phyloP scores from a whole-genome alignment of 2,797 vertebrate species.

The Muraenolepis orangiensis region DNA sequence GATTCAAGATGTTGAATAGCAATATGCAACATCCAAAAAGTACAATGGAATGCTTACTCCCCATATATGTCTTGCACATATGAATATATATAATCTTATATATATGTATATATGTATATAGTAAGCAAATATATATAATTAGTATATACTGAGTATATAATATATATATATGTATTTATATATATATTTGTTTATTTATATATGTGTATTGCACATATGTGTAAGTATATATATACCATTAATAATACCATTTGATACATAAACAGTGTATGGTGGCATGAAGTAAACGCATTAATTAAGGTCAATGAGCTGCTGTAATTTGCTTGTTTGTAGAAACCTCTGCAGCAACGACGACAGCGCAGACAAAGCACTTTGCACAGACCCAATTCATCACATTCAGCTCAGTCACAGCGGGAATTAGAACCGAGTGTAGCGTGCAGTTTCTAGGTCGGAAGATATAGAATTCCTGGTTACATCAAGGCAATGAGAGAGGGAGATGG shows the following conservation, averaged over 20 bases:
- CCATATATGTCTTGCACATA: no score
- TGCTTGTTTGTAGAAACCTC: no score
- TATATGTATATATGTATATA: no score
- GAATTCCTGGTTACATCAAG: background rate
- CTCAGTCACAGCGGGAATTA: background rate
- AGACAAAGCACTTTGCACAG: background rate
- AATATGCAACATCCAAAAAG: no score
- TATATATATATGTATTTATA: background rate
- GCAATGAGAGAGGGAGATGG: background rate
- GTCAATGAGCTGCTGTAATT: background rate
- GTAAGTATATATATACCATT: no score
- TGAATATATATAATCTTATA: no score
- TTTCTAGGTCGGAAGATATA: background rate
- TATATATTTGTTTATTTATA: no score
- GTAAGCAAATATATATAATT: background rate
- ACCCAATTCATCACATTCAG: background rate
- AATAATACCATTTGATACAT: background rate
- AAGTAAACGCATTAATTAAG: background rate
- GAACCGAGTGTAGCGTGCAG: background rate
- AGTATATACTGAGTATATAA: background rate
- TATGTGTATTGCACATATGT: background rate
- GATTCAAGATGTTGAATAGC: no score
- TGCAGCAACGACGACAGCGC: background rate
- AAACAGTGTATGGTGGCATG: background rate
- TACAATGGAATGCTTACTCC: no score